Evolutionary conservation across 2,888 invertebrate species (phyloP).

Genomic region (Mechanitis mazaeus): DNA sequence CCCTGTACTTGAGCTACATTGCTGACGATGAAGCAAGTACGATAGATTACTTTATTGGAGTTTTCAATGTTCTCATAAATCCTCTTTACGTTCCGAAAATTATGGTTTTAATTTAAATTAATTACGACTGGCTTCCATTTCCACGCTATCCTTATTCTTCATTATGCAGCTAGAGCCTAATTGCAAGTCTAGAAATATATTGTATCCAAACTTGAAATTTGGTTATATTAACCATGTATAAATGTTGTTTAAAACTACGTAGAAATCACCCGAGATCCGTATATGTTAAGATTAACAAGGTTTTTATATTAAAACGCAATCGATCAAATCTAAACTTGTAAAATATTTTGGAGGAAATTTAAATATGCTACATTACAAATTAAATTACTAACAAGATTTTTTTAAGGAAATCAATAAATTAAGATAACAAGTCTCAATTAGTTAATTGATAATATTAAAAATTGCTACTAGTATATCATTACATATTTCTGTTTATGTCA

Average conservation of each 20-base stretch:
- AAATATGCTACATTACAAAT: no score
- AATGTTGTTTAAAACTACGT: neutral
- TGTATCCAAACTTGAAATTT: neutral
- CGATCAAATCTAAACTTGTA: no score
- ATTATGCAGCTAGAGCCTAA: slow-evolving; percentile 2
- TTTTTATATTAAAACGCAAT: no score
- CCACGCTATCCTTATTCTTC: slow-evolving; percentile 2
- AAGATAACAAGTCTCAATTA: no score
- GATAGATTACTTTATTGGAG: neutral
- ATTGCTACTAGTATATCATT: no score
- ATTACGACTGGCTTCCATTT: slow-evolving; percentile 1
- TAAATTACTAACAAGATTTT: no score
- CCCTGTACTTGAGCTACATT: neutral
- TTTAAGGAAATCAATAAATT: no score
- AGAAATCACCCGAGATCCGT: no score
- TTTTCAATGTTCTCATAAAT: slow-evolving; percentile 6
- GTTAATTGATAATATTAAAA: no score
- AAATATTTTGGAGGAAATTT: no score
- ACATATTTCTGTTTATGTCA: no score
- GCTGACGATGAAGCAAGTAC: neutral
- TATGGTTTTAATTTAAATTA: slow-evolving; percentile 4
- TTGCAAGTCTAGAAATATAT: neutral
- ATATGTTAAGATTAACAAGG: no score
- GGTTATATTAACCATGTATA: neutral
- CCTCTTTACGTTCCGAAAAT: slow-evolving; percentile 2